Percentiles rank a stretch among this genome's conserved stretches.
Evolutionary conservation across 2,888 invertebrate genomes (phyloP).

Genomic region (Neocrepidodera transversa): DNA sequence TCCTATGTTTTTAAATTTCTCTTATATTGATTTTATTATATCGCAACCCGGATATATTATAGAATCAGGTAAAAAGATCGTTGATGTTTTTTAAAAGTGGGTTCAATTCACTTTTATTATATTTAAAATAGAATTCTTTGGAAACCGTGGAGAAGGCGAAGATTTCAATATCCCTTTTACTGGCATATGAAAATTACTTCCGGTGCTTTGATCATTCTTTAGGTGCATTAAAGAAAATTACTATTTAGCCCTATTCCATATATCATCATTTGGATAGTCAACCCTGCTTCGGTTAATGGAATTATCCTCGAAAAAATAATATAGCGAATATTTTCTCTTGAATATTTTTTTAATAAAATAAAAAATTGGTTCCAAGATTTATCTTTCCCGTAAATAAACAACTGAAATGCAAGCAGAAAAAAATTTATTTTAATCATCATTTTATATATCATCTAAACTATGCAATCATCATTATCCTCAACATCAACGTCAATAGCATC

Average conservation of each 20-base stretch:
- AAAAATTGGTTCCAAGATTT: no score
- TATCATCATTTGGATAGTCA: slow-evolving; percentile 9
- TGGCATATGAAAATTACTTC: slow-evolving; percentile 17
- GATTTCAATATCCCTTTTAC: slow-evolving; percentile 11
- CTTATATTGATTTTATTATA: no score
- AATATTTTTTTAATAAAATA: no score
- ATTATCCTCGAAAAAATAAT: neutral
- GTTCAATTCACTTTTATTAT: slow-evolving; percentile 9
- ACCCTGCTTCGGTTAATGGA: neutral
- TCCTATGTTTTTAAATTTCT: no score
- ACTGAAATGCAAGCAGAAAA: no score
- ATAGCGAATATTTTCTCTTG: neutral
- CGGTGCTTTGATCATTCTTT: slow-evolving; percentile 11
- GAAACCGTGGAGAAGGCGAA: slow-evolving; percentile 5
- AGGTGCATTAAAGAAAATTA: slow-evolving; percentile 16
- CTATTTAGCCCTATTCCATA: slow-evolving; percentile 14
- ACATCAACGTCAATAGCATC: no score
- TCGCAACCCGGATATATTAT: no score
- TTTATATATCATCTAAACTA: no score
- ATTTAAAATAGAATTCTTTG: slow-evolving; percentile 12
- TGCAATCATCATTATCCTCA: no score
- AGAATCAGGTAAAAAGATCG: neutral
- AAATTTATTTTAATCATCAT: no score
- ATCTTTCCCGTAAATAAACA: no score
- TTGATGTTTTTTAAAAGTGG: neutral